These are phyloP conservation scores for Melanocharis versteri DNA, from an alignment of 2,113 vertebrate genomes.

Conservation along the genomic window DNA sequence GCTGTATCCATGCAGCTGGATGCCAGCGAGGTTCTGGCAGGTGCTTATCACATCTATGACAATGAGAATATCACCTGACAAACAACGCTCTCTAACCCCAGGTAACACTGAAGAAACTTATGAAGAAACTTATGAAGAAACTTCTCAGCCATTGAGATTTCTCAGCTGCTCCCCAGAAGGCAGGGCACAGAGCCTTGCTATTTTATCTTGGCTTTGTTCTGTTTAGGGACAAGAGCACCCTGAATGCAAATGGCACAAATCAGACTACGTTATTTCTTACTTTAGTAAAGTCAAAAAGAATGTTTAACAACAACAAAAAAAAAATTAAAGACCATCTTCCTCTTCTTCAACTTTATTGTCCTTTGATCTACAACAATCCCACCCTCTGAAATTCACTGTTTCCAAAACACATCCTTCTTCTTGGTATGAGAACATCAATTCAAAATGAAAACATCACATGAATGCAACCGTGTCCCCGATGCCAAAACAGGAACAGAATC, in stretches of 20 bases:
- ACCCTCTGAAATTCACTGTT: neutral
- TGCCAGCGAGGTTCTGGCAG: neutral
- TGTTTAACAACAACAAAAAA: neutral
- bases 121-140: neutral
- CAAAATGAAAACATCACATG: neutral
- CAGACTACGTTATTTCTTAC: neutral
- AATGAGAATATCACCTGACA: neutral
- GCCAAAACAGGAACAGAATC: neutral
- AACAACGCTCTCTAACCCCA: neutral
- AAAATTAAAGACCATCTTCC: neutral
- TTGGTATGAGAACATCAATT: neutral
- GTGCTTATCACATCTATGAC: neutral
- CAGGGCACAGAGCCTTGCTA: neutral
- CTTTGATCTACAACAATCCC: neutral
- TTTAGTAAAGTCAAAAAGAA: neutral
- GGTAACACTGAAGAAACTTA: neutral
- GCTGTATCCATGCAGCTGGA: neutral
- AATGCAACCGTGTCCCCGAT: neutral
- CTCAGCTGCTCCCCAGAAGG: neutral
- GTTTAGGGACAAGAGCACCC: neutral
- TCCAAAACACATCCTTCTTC: neutral
- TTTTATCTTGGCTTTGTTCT: neutral
- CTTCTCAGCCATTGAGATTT: neutral
- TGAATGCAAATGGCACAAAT: neutral
- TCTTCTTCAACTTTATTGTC: neutral